Base-by-base conservation (phyloP, 2,113 vertebrate species). In the Poecile atricapillus region DNA sequence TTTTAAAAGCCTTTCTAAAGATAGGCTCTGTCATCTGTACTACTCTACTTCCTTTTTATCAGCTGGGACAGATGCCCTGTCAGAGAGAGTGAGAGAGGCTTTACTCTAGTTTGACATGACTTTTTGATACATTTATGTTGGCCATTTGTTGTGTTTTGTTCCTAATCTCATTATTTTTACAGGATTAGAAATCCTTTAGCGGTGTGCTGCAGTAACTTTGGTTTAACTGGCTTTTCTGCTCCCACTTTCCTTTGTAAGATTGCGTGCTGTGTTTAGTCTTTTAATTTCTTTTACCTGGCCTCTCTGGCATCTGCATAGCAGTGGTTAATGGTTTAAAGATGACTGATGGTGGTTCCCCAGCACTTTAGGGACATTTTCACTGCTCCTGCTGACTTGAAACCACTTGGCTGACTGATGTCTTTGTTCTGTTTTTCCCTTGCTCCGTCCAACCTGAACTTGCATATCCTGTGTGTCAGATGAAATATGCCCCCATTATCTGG, bases 1-100 rank as follows among this genome's bases (percentile, higher is more conserved):
- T 55, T 90, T 80, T 87, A 91, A 96, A 94, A 97, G 89, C 91
- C 41, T 89, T 87, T 74, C 93, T 94, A 95, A 95, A 96, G 63
- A 94, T 92, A 95, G 83, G 7, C 46, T 76, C 37, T 83, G 46
- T 90, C 79, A 1, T 76, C 68, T 73, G 62, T 77, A 31, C 56
- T 58, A 28, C 89, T 89, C 60, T 49, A 15, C 89, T 93, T 96
- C 68, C 46, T 86, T 90, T 87, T 93, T 94, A 87, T 96, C 89
- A 52, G 41, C 60, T 78, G 87, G 92, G 84, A 84, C 81, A 91
- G 64, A 78, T 83, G 89, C 31, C 68, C 73, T 87, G 69, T 83
- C 83, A 74, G 64, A 67, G 43, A 47, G 74, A 46, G 55, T 0
- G 0, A 65, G 67, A 53, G 24, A 70, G 47, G 39, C 64, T n/a